Evolutionary conservation across 2,113 vertebrate genomes (phyloP), one percentile per base, ranked within the genome.

Genomic region (Onychorhynchus coronatus): DNA sequence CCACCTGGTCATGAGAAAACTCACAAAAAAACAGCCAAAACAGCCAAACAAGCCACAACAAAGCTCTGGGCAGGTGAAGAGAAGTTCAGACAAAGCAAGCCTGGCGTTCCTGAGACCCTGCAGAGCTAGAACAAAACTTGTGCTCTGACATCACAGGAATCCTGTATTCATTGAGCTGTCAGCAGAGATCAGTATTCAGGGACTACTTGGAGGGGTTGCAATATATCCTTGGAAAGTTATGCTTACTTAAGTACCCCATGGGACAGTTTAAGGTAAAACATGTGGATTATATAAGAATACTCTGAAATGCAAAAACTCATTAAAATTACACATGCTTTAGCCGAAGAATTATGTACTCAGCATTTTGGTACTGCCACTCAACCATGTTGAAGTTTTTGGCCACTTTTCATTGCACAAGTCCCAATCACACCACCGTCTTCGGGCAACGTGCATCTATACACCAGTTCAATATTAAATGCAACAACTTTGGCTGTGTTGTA

Each of bases 141-240:
- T 70, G 65, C 47, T 41, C n/a, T 14, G 12, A 20, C 28, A 20
- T 8, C 6, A 2, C 1, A 3, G 19, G n/a, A 67, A 11, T 18
- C 6, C 49, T 17, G 8, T 3, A 9, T 21, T 77, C 33, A 24
- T 2, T 2, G 14, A 61, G 59, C n/a, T 18, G 35, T 12, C 9
- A 28, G 27, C n/a, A 49, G 52, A 76, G 41, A 50, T 3, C 0
- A 0, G 49, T 5, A 14, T 23, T 6, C 1, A 0, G 41, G 37
- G 20, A 25, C 31, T 33, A 14, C 3, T 0, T 15, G 12, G 22
- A 39, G 8, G 15, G 2, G 22, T 11, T 73, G 16, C 27, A 63
- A 63, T 18, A 58, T 1, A 62, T 2, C 22, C 28, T 31, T 39
- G 24, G 37, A 59, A 6, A 71, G 37, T 24, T 56, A 50, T 1